Base-by-base conservation (phyloP, 2,888 invertebrate species). In the Choristoneura rosaceana region DNA sequence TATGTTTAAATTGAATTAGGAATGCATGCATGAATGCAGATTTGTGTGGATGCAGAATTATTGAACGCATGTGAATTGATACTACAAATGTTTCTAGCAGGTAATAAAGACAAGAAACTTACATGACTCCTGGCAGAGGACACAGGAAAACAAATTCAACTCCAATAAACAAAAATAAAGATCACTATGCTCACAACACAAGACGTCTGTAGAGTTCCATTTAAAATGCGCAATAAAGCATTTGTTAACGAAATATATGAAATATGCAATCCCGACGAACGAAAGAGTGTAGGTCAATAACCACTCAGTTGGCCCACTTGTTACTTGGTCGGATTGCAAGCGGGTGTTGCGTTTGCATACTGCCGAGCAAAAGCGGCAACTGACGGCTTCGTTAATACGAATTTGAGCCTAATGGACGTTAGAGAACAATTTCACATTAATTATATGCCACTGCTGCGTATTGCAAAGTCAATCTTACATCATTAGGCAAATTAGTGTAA, bases 251-350 rank as follows among this genome's bases (percentile, higher is more conserved):
- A 63, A 63, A 63, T 52, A 65, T 41, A 69, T 69, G 64, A 73
- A 73, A 69, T 69, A 69, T 64, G 59, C 73, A 71, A 70, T 70
- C 17, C 64, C 50, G 12, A 55, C 55, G 55, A 66, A 73, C 55
- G 55, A 66, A 73, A 69, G 45, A 71, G 59, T 52, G 69, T 69
- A 69, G 73, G 73, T 68, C 73, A 73, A 69, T 68, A 73, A 68
- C 73, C 60, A 73, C 63, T 69, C 63, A 15, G 59, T 58, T 69
- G 73, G 68, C 73, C 68, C 69, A 69, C 59, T 73, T 73, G 63
- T 73, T 69, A 64, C 58, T 73, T 69, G 68, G 73, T 34, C 73
- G 73, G 55, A 60, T 73, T 73, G 73, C 71, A 71, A 63, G 45
- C 41, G 47, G 41, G 55, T 66, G 58, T 73, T 73, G 73, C 73